Base-by-base conservation (phyloP, 2,113 vertebrate genomes). In the Trichechus manatus region DNA sequence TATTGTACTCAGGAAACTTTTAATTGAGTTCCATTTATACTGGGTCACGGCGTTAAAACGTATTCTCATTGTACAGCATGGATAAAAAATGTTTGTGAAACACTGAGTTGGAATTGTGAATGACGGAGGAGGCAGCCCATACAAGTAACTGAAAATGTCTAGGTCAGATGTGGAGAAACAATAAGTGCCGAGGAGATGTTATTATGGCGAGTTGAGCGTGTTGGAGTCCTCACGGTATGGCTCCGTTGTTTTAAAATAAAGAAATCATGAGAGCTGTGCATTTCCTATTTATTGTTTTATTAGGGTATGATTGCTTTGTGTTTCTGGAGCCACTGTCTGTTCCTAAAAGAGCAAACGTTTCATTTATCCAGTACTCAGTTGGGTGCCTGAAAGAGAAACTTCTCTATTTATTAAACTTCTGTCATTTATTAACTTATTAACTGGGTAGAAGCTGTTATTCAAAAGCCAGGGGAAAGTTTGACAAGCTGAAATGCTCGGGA, bases 271-370 rank as follows among this genome's bases (percentile, higher is more conserved):
- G 13, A 78, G n/a, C 11, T 36, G 14, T 81, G 75, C 31, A 14
- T 15, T n/a, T 91, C 7, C 9, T 80, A 23, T 85, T 39, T 75
- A 68, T 85, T 70, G 29, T 88, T 96, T 93, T 80, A 88, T 93
- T 88, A 50, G 64, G 27, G 74, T 44, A 1, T 63, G 63, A 93
- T 77, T 72, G 93, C 50, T 90, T 68, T 93, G 56, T 36, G 10
- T 79, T 68, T 88, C 39, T 7, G 19, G 87, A 91, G 56, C 29
- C 20, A 27, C 1, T 6, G 29, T 29, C 78, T 70, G 0, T 50
- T 91, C 44, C 50, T n/a, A 8, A 84, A 77, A 88, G 27, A 81
- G 82, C 82, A 70, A 22, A 64, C 1, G 9, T 10, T 61, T 22
- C 4, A 1, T 90, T 81, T 91, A 70, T 63, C 15, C 17, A 31